Base-by-base conservation (phyloP, 2,888 invertebrate genomes). In the Drosophila austrosaltans region DNA sequence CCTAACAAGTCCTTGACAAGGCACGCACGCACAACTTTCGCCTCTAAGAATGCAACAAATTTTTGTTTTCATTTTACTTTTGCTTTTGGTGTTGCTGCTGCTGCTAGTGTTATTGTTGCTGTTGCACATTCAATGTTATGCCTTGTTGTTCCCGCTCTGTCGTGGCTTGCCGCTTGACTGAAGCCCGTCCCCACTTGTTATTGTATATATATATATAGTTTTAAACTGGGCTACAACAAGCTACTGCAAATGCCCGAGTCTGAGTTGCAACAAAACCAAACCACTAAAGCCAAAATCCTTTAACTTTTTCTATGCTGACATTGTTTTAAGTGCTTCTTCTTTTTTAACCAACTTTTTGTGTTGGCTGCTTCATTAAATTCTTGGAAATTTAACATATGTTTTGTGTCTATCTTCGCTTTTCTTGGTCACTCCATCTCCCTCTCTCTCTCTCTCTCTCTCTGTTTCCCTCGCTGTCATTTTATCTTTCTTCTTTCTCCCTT, bases 21-120 rank as follows among this genome's bases (percentile, higher is more conserved):
- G 66, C 56, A 53, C 59, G 57, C 79, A 85, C 75, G 79, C 73
- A 76, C 72, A 83, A 85, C 88, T 83, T 85, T 82, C 65, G 75
- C 63, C 63, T 74, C 63, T 44, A 73, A 81, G 75, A 75, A 77
- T 87, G 82, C 87, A 81, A 75, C 71, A 79, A 84, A 71, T 80
- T 75, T 60, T 75, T 67, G 66, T 63, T 69, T 64, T 62, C 58
- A 36, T 59, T 64, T 59, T 57, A 66, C 61, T 22, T 39, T 61
- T 61, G 44, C 22, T 30, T 25, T 25, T 48, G 48, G 22, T 48
- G 25, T 48, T 22, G 48, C 25, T 48, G 5, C 2, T 60, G 32
- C 56, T 66, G 63, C 44, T 69, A 61, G n/a, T 40, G 60, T 72
- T 66, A 64, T 58, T 67, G 65, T 61, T 58, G 32, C 54, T 66